Evolutionary conservation across 2,113 vertebrate genomes (phyloP), one percentile per base, ranked within the genome.

Genomic region (Excalfactoria chinensis): DNA sequence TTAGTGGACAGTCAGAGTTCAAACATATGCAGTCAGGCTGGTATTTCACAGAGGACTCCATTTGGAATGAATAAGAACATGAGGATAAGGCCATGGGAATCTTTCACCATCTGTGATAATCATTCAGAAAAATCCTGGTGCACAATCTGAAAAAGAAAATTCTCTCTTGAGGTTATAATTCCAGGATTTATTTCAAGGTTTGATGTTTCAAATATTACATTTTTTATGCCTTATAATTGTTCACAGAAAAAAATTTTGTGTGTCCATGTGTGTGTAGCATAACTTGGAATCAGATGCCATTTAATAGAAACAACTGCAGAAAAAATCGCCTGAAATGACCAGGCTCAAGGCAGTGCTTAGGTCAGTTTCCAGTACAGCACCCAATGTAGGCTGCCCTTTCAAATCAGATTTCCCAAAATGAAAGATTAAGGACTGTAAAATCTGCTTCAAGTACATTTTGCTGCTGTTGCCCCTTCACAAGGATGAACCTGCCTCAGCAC

Each of bases 91-190:
- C 90, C 92, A 93, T 89, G 93, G 92, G 89, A 96, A 82, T 94
- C 92, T 96, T 96, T 94, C 86, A 79, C 96, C 95, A 96, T 96
- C 95, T 96, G 90, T 94, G 92, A 84, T 72, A 95, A 89, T 92
- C 94, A 90, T 76, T 92, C 70, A 92, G 73, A 92, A 89, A 95
- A 90, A 81, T 53, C 80, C 85, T 92, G 86, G 86, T 89, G 93
- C 3, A 3, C 66, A 88, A 72, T 93, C 77, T 90, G 92, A 43
- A 90, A 71, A 88, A 86, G 77, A 93, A 76, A 78, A 87, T 79
- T 84, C 67, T 86, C 74, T 89, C 76, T 30, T 73, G 67, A 70
- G 53, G 14, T 58, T 82, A 23, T 10, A 70, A 43, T 69, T 95
- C 70, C 40, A 86, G 58, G 86, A 82, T 84, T 92, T 59, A 21